Percentiles rank a stretch among this genome's conserved stretches.
phyloP scores from a whole-genome alignment of 2,888 invertebrate species.

The Nomada ferruginata region DNA sequence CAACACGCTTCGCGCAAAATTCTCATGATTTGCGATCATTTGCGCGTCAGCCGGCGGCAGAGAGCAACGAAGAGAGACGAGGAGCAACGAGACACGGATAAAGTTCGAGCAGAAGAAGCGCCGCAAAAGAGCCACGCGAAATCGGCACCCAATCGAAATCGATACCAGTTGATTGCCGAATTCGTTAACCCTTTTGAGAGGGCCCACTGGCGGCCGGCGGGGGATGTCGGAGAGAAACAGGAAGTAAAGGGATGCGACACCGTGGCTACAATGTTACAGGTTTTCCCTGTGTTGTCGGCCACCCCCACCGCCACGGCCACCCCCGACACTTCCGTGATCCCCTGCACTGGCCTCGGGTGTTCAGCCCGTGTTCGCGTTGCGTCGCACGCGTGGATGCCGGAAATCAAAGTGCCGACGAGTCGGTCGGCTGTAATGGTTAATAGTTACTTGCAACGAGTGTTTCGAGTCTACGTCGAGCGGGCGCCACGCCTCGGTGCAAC shows the following conservation, averaged over 20 bases:
- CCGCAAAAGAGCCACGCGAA: slow-evolving; percentile 13
- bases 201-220: not conserved
- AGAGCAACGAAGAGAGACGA: not conserved
- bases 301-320: slow-evolving; percentile 15
- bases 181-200: slow-evolving; percentile 72
- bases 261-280: slow-evolving; percentile 53
- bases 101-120: not conserved
- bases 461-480: slow-evolving; percentile 45
- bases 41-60: not conserved
- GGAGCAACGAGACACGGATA: not conserved
- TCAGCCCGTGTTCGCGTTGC: not conserved
- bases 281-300: slow-evolving; percentile 50
- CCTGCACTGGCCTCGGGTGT: not conserved
- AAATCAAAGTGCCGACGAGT: slow-evolving; percentile 65
- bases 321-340: not conserved
- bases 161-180: slow-evolving; percentile 78
- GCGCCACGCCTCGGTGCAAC: slow-evolving; percentile 20
- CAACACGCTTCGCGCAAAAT: too few species aligned
- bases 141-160: slow-evolving; percentile 68
- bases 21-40: too few species aligned
- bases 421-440: slow-evolving; percentile 56
- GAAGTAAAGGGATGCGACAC: slow-evolving; percentile 59
- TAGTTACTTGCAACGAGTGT: slow-evolving; percentile 52
- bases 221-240: slow-evolving; percentile 35
- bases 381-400: slow-evolving; percentile 49